Base-by-base conservation (phyloP, 2,113 vertebrate species). In the Leiothrix lutea region DNA sequence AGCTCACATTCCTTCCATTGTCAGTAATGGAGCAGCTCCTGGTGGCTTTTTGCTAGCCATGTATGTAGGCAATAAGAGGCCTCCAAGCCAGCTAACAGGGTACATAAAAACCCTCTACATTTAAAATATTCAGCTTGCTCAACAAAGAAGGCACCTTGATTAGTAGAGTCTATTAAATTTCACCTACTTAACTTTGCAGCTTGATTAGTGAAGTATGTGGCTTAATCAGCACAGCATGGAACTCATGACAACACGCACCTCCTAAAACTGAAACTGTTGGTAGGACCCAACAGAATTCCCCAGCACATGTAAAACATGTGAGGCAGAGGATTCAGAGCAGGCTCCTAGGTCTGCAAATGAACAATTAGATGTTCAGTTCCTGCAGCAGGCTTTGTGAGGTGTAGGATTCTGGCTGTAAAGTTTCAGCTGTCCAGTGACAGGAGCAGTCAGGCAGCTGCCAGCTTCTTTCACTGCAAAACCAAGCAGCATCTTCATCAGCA, bases 201-300 rank as follows among this genome's bases (percentile, higher is more conserved):
- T 97, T 98, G 97, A 97, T 97, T 97, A 98, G 93, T 97, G 94
- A 96, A 97, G 97, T 96, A 94, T 88, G 92, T 60, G 40, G 90
- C 87, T 97, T 97, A 96, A 96, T 98, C 97, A 97, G 89, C 96
- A 88, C 95, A 96, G 97, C 91, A 97, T 80, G 95, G 75, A 96
- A 94, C 86, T 85, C 80, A 92, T 84, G 92, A 92, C 88, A 95
- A 94, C 86, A 87, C 10, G 47, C 45, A 95, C 78, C 90, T 93
- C 91, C 96, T 93, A 93, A 93, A 96, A 92, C 90, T 86, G 92
- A 82, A 82, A 84, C 80, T 77, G 86, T 74, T 54, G 51, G 60
- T 73, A 92, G 69, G 61, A 95, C 69, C 88, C 74, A 92, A 80
- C 56, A 92, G 71, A 91, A 90, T 86, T 65, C 36, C 40, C 45